phyloP scores from a whole-genome alignment of 2,888 invertebrate genomes.

The Melieria picta region DNA sequence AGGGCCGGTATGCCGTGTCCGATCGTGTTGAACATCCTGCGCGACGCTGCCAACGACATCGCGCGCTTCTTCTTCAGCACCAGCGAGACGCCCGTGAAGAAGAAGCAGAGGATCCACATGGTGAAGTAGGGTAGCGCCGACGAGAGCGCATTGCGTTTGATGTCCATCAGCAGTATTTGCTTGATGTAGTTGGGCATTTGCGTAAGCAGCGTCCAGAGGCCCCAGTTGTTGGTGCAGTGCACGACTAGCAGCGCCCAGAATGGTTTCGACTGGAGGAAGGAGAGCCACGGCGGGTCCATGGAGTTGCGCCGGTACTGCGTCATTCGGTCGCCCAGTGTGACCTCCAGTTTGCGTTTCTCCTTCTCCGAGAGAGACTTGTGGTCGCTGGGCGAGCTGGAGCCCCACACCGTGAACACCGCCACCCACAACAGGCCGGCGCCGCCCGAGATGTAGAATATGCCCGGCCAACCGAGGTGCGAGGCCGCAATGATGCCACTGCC shows the following conservation, averaged over 20 bases:
- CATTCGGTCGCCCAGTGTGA: constrained; percentile 67
- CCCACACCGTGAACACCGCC: constrained; percentile 71
- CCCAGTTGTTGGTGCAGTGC: constrained; percentile 80
- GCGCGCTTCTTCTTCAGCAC: constrained; percentile 57
- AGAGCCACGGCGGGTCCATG: constrained; percentile 75
- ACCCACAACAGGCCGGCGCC: constrained; percentile 72
- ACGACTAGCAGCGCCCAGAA: constrained; percentile 79
- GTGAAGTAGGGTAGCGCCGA: constrained; percentile 79
- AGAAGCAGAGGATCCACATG: constrained; percentile 77
- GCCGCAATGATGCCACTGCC: constrained; percentile 78
- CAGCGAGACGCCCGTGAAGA: constrained; percentile 76
- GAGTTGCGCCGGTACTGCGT: constrained; percentile 55
- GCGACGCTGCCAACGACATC: constrained; percentile 57
- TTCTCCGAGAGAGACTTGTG: constrained; percentile 71
- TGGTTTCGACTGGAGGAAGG: constrained; percentile 79
- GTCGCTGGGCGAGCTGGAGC: constrained; percentile 73
- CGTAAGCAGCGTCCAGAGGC: constrained; percentile 85
- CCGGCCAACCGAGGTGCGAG: constrained; percentile 78
- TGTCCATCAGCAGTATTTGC: constrained; percentile 76
- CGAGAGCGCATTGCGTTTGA: constrained; percentile 76
- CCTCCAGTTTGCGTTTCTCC: constrained; percentile 75
- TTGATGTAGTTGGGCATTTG: constrained; percentile 85
- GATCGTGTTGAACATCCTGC: constrained; percentile 71
- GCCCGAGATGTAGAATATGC: constrained; percentile 81
- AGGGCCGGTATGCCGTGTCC: constrained; percentile 77